A percentile compares a stretch with the other conserved stretches of the same genome.
Evolutionary conservation across 1,140 invertebrate species (phyloP).

Genomic region (Globodera rostochiensis): DNA sequence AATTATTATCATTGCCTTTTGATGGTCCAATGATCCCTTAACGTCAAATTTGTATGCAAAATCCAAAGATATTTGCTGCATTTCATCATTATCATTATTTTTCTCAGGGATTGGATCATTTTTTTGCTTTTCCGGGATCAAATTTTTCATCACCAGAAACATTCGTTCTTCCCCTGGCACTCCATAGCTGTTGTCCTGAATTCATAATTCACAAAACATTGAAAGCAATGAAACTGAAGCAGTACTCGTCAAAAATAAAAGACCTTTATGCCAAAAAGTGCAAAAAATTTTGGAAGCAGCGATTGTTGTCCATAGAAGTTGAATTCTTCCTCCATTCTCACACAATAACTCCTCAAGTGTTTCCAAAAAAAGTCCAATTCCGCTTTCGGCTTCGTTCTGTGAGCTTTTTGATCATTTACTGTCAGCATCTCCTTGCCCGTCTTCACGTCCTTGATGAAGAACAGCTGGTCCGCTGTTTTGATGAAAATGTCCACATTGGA

Average conservation of each 20-base stretch:
- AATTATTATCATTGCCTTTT: not conserved
- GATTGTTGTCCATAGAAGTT: not conserved
- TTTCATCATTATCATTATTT: not conserved
- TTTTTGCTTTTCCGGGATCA: not conserved
- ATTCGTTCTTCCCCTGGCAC: not conserved
- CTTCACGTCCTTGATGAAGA: constrained; percentile 15
- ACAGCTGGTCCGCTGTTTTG: not conserved
- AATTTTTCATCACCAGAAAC: not conserved
- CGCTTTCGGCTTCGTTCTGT: not conserved
- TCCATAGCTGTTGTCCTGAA: not conserved
- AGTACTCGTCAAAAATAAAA: too few relatives aligned
- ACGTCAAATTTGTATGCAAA: constrained; percentile 8
- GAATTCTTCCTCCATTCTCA: not conserved
- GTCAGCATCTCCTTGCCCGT: not conserved
- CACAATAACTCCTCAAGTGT: not conserved
- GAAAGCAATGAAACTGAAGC: too few relatives aligned
- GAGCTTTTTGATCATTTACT: not conserved
- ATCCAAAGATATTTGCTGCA: not conserved
- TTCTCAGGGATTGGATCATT: not conserved
- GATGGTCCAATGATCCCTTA: constrained; percentile 7
- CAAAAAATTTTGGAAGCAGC: not conserved
- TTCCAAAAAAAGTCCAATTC: constrained; percentile 4
- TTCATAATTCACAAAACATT: too few relatives aligned
- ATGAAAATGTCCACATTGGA: constrained; percentile 7
- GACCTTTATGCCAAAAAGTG: not conserved